Conservation (phyloP, 2,888 invertebrate genomes). For the Pyrocoelia pectoralis region DNA sequence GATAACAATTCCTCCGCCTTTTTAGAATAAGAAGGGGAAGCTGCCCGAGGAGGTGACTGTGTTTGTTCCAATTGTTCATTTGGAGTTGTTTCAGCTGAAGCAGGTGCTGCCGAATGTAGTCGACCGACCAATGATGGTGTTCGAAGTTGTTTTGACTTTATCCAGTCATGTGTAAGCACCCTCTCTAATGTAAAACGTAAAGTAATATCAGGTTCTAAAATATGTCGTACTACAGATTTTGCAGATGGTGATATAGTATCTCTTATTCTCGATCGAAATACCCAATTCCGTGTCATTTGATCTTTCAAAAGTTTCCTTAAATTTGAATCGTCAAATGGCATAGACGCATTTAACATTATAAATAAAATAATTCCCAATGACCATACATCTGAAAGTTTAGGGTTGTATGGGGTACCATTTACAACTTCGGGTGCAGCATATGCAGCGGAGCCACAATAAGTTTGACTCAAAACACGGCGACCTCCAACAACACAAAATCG, state of each 20-base stretch:
- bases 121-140: constrained; percentile 67
- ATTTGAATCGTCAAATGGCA: constrained; percentile 93
- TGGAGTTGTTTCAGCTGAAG: too few relatives aligned
- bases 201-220: constrained; percentile 86
- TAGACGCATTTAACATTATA: constrained; percentile 92
- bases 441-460: constrained; percentile 96
- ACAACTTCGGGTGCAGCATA: constrained; percentile 97
- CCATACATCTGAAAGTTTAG: constrained; percentile 92
- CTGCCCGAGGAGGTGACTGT: too few relatives aligned
- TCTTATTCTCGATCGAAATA: constrained; percentile 74
- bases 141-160: constrained; percentile 69
- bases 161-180: constrained; percentile 80
- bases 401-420: constrained; percentile 87
- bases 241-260: constrained; percentile 74
- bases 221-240: constrained; percentile 79
- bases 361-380: constrained; percentile 90
- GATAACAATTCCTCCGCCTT: constrained; percentile 45
- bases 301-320: constrained; percentile 82
- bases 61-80: too few relatives aligned
- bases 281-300: constrained; percentile 83
- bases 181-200: constrained; percentile 77
- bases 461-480: constrained; percentile 81
- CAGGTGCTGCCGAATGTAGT: too few relatives aligned
- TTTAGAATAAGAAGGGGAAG: too few relatives aligned
- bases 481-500: constrained; percentile 79